Percentiles rank a stretch among this genome's conserved stretches.
These are phyloP conservation scores for Burhinus oedicnemus DNA, from an alignment of 2,113 vertebrate genomes.

Conservation along the genomic window DNA sequence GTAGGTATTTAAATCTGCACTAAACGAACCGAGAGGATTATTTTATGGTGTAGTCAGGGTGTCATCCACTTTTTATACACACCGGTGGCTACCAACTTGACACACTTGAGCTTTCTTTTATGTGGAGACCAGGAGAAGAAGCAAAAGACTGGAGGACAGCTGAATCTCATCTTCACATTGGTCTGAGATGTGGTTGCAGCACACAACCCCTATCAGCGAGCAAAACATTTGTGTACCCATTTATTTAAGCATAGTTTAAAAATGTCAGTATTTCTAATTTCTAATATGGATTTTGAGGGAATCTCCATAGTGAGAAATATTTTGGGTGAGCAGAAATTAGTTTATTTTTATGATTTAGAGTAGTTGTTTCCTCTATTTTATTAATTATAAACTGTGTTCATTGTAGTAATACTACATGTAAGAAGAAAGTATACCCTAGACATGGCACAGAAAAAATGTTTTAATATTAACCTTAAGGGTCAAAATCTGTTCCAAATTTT, in stretches of 20 bases:
- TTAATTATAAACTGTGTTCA: not conserved
- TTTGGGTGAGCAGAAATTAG: not conserved
- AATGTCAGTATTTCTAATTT: not conserved
- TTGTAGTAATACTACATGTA: not conserved
- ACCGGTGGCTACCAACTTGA: not conserved
- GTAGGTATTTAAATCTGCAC: not conserved
- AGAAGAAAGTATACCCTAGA: not conserved
- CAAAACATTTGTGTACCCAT: not conserved
- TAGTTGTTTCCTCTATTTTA: not conserved
- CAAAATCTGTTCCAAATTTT: not conserved
- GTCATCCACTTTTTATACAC: not conserved
- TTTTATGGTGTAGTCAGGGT: not conserved
- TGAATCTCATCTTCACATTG: rapidly evolving
- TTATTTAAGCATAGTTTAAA: not conserved
- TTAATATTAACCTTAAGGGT: not conserved
- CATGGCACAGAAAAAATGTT: not conserved
- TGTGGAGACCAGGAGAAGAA: not conserved
- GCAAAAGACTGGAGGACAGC: not conserved
- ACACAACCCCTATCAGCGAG: not conserved
- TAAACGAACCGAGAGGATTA: not conserved
- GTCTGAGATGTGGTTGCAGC: not conserved
- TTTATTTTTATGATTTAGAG: not conserved
- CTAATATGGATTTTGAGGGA: not conserved
- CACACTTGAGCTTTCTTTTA: not conserved
- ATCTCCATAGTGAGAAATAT: not conserved